Conservation (phyloP, 1,140 invertebrate genomes). For the Chymomyza costata region DNA sequence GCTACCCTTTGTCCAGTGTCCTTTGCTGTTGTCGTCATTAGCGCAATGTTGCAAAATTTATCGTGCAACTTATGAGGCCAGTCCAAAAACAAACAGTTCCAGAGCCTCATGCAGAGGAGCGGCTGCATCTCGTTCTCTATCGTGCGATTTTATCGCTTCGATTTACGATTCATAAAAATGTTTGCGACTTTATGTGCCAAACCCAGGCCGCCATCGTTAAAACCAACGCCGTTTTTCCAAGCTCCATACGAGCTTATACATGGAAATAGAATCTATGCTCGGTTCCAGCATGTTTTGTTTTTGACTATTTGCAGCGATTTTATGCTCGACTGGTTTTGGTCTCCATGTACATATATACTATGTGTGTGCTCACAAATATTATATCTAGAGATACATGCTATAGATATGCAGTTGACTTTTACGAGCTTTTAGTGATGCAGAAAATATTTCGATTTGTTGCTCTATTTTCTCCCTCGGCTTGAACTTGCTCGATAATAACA, state of each 20-base stretch:
- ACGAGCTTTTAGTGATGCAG: slow-evolving; percentile 65
- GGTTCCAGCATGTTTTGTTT: no score
- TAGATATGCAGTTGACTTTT: slow-evolving; percentile 56
- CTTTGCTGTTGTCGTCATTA: slow-evolving; percentile 53
- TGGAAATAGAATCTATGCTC: no score
- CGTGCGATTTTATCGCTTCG: slow-evolving; percentile 70
- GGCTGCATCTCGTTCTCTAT: slow-evolving; percentile 44
- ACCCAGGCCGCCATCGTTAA: no score
- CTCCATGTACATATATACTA: slow-evolving; percentile 15
- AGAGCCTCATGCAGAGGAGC: slow-evolving; percentile 1
- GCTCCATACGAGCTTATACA: no score
- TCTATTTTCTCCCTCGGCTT: no score
- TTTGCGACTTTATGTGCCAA: slow-evolving; percentile 63
- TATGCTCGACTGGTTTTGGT: slow-evolving; percentile 44
- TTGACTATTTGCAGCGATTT: slow-evolving; percentile 42
- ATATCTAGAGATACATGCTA: no score
- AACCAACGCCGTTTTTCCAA: no score
- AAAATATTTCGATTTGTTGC: slow-evolving; percentile 47
- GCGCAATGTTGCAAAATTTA: slow-evolving; percentile 72
- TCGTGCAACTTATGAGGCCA: slow-evolving; percentile 61
- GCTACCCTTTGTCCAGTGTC: neutral
- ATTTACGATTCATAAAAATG: slow-evolving; percentile 72
- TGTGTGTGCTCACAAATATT: slow-evolving; percentile 14
- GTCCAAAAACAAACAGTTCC: slow-evolving; percentile 17
- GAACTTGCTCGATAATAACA: no score